Base-by-base conservation (phyloP, 2,888 invertebrate genomes). In the Shargacucullia verbasci region DNA sequence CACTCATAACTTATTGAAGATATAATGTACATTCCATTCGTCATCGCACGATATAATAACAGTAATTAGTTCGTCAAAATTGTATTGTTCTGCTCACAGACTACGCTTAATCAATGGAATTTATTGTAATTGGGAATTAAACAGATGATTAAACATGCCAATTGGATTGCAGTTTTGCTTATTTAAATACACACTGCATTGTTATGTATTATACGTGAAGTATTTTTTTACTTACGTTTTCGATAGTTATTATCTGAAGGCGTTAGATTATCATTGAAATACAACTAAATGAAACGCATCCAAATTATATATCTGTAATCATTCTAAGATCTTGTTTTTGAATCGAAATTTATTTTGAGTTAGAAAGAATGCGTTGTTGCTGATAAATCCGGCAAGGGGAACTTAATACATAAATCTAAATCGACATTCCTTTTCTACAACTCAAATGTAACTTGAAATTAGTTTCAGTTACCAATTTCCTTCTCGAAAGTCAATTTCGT, bases 401-500 rank as follows among this genome's bases (percentile, higher is more conserved):
- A 54, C 43, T 55, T 49, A 39, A 69, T 65, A 49, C 69, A 66
- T 65, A 73, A 69, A 62, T 72, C 59, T 46, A 44, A 70, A 70
- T 64, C 65, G 59, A 29, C 52, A 63, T 73, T 69, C 67, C 65
- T 62, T 66, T 63, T 53, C 46, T 57, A 66, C 69, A 57, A 50
- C 64, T 71, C 55, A 58, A 70, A 73, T 59, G 52, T 62, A 70
- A 70, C 62, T 69, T 77, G 50, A 76, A 75, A 76, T 80, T 73
- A 74, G 71, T 73, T 80, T 71, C 47, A 62, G 76, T 78, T 70
- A 70, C 69, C 73, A 64, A 73, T 65, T 73, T 70, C 72, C 67
- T 55, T 69, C 72, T 67, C 66, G 57, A 78, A 79, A 82, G 73
- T 80, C 79, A 72, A 81, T 78, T 82, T 54, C 67, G 50, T 59